These are phyloP conservation scores for Electrophaes corylata DNA, from an alignment of 2,888 invertebrate genomes.

Conservation along the genomic window DNA sequence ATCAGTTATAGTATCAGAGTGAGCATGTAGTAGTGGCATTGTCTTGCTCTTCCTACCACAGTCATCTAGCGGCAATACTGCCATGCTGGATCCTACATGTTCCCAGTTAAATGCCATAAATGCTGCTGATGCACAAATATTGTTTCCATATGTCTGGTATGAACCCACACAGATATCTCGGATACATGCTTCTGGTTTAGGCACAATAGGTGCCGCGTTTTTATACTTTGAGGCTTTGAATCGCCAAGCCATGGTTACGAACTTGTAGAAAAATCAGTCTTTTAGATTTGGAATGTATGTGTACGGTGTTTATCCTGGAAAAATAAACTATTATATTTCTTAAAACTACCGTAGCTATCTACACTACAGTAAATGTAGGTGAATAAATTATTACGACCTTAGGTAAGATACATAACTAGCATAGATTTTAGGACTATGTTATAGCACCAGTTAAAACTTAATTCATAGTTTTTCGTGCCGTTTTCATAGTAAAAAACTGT, in stretches of 20 bases:
- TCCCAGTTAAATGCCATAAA: slow-evolving; percentile 99
- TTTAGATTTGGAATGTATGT: slow-evolving; percentile 76
- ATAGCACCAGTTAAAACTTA: too few species aligned
- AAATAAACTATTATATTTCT: slow-evolving; percentile 2
- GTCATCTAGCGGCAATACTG: slow-evolving; percentile 93
- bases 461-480: neutral
- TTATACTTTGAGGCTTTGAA: slow-evolving; percentile 99
- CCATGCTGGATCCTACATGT: slow-evolving; percentile 95
- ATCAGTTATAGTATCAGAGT: slow-evolving; percentile 96
- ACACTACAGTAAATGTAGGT: neutral
- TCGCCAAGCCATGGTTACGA: slow-evolving; percentile 92
- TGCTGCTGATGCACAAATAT: slow-evolving; percentile 95
- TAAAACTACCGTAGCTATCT: neutral
- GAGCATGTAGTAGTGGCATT: slow-evolving; percentile 93
- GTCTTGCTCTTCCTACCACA: slow-evolving; percentile 95
- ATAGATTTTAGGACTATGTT: too few species aligned
- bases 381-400: neutral
- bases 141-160: slow-evolving; percentile 97
- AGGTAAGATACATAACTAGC: too few species aligned
- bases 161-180: slow-evolving; percentile 96
- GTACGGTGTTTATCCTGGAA: slow-evolving; percentile 56
- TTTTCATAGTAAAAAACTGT: neutral
- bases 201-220: slow-evolving; percentile 98
- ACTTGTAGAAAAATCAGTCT: slow-evolving; percentile 74
- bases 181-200: slow-evolving; percentile 96